Evolutionary conservation across 1,140 invertebrate genomes (phyloP).

Genomic region (Thaumetopoea pityocampa): DNA sequence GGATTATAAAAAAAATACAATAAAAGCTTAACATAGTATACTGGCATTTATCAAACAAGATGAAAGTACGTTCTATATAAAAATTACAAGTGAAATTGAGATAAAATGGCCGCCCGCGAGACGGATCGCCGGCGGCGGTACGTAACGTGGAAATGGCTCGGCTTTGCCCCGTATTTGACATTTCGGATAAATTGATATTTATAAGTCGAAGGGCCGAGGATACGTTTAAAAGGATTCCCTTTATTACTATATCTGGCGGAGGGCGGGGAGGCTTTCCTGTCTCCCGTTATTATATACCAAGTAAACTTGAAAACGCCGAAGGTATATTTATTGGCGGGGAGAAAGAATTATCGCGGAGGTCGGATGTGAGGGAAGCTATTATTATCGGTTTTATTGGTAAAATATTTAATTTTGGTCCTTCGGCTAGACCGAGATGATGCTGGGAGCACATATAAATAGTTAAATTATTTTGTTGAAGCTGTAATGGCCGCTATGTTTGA

Average conservation of each 20-base stretch:
- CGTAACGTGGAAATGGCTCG: constrained; percentile 59
- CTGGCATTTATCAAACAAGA: constrained; percentile 12
- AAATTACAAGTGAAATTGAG: constrained; percentile 54
- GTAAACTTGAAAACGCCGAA: constrained; percentile 69
- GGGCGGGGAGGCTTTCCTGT: constrained; percentile 58
- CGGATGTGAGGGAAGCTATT: constrained; percentile 66
- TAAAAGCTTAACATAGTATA: constrained; percentile 4
- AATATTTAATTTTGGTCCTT: constrained; percentile 73
- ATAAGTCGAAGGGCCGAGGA: constrained; percentile 65
- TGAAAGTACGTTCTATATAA: constrained; percentile 38
- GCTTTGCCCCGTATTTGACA: constrained; percentile 60
- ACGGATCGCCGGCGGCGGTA: constrained; percentile 48
- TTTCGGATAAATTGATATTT: constrained; percentile 74
- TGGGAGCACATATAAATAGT: constrained; percentile 62
- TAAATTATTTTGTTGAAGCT: constrained; percentile 62
- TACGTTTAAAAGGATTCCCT: constrained; percentile 70
- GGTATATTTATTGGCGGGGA: constrained; percentile 65
- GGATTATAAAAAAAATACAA: no score
- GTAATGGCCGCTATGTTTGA: no score
- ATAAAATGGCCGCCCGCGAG: constrained; percentile 38
- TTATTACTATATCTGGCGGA: constrained; percentile 56
- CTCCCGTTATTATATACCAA: constrained; percentile 65
- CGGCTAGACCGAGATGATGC: constrained; percentile 43
- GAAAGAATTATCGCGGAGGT: constrained; percentile 59
- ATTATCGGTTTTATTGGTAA: constrained; percentile 74